These are phyloP conservation scores for Trachops cirrhosus DNA, from an alignment of 2,797 vertebrate genomes.

Conservation along the genomic window DNA sequence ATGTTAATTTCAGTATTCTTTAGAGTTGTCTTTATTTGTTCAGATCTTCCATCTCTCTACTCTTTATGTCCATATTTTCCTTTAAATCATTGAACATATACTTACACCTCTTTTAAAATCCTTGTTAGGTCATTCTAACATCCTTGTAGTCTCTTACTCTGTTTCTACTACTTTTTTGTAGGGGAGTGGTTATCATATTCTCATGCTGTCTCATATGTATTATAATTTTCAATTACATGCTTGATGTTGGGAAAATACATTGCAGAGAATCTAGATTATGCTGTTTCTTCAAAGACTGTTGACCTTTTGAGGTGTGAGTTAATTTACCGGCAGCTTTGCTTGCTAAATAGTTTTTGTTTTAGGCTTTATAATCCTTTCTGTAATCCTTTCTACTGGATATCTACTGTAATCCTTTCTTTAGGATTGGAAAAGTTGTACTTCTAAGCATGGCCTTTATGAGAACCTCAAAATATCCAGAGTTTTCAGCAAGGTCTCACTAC, in stretches of 20 bases:
- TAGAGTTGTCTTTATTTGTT: neutral
- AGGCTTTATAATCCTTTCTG: neutral
- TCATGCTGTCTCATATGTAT: neutral
- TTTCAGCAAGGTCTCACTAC: neutral
- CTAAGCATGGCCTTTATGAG: neutral
- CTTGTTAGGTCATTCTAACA: neutral
- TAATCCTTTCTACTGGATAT: neutral
- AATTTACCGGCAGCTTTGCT: neutral
- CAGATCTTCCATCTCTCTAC: neutral
- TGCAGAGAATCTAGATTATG: neutral
- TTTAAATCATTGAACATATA: neutral
- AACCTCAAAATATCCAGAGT: neutral
- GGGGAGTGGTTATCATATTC: neutral
- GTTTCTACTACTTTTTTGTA: neutral
- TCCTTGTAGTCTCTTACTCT: neutral
- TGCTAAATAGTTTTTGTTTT: neutral
- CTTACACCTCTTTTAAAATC: neutral
- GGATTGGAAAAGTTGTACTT: neutral
- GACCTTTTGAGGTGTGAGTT: neutral
- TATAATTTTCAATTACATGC: neutral
- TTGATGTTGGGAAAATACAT: neutral
- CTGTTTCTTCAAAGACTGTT: neutral
- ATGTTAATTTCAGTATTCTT: neutral
- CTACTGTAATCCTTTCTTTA: neutral
- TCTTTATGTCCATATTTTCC: neutral